A percentile compares a stretch with the other conserved stretches of the same genome.
phyloP scores from a whole-genome alignment of 2,888 invertebrate genomes.

The Brenthis ino region DNA sequence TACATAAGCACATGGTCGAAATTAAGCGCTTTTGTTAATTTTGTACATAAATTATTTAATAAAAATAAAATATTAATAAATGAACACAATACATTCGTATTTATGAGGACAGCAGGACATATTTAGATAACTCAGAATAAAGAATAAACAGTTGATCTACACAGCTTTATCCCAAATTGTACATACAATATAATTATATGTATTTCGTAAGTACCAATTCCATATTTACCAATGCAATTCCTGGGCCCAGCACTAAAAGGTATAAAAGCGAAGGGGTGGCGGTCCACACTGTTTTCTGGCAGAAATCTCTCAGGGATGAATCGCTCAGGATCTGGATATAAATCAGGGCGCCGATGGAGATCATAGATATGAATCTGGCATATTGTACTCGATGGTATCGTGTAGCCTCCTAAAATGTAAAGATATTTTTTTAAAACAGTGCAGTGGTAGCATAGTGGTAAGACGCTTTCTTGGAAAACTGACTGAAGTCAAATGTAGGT shows the following conservation, averaged over 20 bases:
- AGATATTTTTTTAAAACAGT: neutral
- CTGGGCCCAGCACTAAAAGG: conserved; percentile 87
- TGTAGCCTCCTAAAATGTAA: conserved; percentile 58
- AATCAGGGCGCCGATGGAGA: conserved; percentile 83
- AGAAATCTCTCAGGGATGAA: conserved; percentile 88
- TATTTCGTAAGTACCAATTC: neutral
- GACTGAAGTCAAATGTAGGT: neutral
- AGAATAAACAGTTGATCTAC: too few relatives aligned
- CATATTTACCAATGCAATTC: conserved; percentile 56
- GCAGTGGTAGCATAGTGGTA: neutral
- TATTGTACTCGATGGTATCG: conserved; percentile 71
- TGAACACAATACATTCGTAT: too few relatives aligned
- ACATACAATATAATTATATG: too few relatives aligned
- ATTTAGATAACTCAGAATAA: too few relatives aligned
- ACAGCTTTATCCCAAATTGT: too few relatives aligned
- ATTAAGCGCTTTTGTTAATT: too few relatives aligned
- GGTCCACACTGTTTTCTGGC: conserved; percentile 73
- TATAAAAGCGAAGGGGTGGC: conserved; percentile 84
- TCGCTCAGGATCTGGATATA: conserved; percentile 85
- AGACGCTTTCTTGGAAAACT: too few relatives aligned
- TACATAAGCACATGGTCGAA: too few relatives aligned
- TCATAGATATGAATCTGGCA: conserved; percentile 78
- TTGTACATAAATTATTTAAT: too few relatives aligned
- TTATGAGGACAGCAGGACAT: too few relatives aligned
- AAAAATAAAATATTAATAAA: too few relatives aligned